These are phyloP conservation scores for Trichomalopsis sarcophagae DNA, from an alignment of 1,140 invertebrate genomes.

Conservation along the genomic window DNA sequence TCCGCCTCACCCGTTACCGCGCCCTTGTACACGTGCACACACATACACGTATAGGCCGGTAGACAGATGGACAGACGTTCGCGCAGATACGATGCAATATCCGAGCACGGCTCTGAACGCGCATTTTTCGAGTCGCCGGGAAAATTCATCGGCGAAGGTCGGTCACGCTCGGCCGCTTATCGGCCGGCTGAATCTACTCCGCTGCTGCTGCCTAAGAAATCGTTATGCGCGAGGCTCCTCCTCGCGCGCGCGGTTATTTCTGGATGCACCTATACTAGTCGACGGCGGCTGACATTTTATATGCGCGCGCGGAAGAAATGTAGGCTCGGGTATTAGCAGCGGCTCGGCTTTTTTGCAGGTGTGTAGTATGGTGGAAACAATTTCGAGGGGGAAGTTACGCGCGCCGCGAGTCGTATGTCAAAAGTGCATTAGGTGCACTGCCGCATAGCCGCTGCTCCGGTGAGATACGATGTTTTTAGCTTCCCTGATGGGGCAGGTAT, in stretches of 20 bases:
- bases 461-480: background rate
- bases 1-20: background rate
- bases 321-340: background rate
- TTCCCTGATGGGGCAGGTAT: background rate
- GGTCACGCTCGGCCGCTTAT: slow-evolving; percentile 14
- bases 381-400: background rate
- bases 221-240: background rate
- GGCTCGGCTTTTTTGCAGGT: background rate
- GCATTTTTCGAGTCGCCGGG: background rate
- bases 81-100: background rate
- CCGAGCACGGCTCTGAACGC: background rate
- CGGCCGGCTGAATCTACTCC: slow-evolving; percentile 3
- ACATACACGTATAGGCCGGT: too few species aligned
- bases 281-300: background rate
- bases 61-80: background rate
- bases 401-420: background rate
- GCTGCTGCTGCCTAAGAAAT: slow-evolving; percentile 12
- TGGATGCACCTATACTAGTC: background rate
- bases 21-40: background rate
- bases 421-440: background rate
- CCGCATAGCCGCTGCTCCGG: too few species aligned
- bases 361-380: background rate
- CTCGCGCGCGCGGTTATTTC: background rate
- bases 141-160: slow-evolving; percentile 15
- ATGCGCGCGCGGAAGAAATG: background rate